Percentiles rank a stretch among this genome's conserved stretches.
phyloP scores from a whole-genome alignment of 92 coral and sea anemone species.

The Bergia puertoricense region DNA sequence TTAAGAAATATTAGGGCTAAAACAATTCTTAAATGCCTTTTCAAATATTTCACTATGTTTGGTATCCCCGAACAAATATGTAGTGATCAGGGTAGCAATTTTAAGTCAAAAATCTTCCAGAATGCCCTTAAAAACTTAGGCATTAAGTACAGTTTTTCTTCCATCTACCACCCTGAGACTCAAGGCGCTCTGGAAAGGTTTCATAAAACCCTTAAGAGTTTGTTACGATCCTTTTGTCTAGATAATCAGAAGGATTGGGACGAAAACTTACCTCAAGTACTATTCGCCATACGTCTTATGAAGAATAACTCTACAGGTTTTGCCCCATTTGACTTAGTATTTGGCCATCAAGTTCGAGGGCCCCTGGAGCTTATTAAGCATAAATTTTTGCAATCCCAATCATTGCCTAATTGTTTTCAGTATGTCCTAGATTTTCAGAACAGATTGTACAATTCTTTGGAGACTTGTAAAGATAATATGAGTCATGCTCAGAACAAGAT shows the following conservation, averaged over 20 bases:
- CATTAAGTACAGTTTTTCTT: background rate
- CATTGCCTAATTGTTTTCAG: slow-evolving; percentile 10
- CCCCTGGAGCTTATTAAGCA: slow-evolving; percentile 19
- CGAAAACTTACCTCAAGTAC: slow-evolving; percentile 6
- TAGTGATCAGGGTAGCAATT: slow-evolving; percentile 10
- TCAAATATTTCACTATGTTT: slow-evolving; percentile 11
- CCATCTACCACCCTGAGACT: slow-evolving; percentile 11
- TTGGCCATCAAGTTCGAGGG: slow-evolving; percentile 10
- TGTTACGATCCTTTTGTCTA: background rate
- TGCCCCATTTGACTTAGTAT: slow-evolving; percentile 11
- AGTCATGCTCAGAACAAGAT: slow-evolving; percentile 9
- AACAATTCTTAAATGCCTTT: background rate
- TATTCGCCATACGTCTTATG: background rate
- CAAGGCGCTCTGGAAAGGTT: slow-evolving; percentile 10
- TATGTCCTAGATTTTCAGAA: slow-evolving; percentile 20
- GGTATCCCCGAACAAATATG: background rate
- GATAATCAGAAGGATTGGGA: background rate
- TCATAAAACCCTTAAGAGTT: slow-evolving; percentile 5
- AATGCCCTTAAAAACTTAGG: background rate
- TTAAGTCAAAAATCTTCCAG: background rate
- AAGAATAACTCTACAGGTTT: slow-evolving; percentile 17
- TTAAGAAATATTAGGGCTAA: background rate
- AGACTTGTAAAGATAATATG: slow-evolving; percentile 3
- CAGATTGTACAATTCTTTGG: background rate
- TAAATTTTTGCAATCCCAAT: slow-evolving; percentile 7